Base-by-base conservation (phyloP, 53 echinoderm and acorn worm genomes). In the Echinometra lucunter region DNA sequence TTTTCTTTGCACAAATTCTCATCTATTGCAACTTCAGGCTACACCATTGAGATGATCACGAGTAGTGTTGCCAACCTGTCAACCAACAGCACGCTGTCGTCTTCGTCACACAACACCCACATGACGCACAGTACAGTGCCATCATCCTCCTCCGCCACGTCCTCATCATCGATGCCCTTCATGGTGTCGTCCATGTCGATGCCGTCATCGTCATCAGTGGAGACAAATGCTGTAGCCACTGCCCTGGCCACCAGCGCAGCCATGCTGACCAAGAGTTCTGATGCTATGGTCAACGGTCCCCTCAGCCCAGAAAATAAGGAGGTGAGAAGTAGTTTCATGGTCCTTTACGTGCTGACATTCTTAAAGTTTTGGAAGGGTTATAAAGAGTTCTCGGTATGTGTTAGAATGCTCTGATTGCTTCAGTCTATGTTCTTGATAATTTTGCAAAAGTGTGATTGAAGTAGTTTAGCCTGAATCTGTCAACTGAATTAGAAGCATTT, bases 211-310 rank as follows among this genome's bases (percentile, higher is more conserved):
- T 82, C 94, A 15, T 37, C 60, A 35, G 82, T 88, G 85, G 87
- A 60, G 42, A 44, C 83, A 6, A 94, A 94, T 35, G 75, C 95
- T 37, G 78, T 56, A 17, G 95, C 78, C 23, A 78, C 91, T 38
- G 91, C 95, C 55, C 45, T 85, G 28, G 38, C 94, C 27, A 83
- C 83, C 82, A 95, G 69, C 23, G 55, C 89, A 19, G 74, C 90
- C 2, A 72, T 91, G 81, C 78, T 58, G 78, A 95, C 90, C 37
- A 91, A 95, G 74, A 91, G 40, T 53, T 93, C 97, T 2, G 97
- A 98, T 81, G 69, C 94, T 5, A 72, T 98, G 74, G 97, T 96
- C 67, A 98, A 98, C 44, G 98, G 97, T 53, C 98, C 98, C 30
- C 70, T 98, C 32, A 98, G 97, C 91, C 96, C 97, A 32, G 91